A percentile compares a stretch with the other conserved stretches of the same genome.
These are phyloP conservation scores for Epinephelus awoara DNA, from an alignment of 2,797 vertebrate species.

Conservation along the genomic window DNA sequence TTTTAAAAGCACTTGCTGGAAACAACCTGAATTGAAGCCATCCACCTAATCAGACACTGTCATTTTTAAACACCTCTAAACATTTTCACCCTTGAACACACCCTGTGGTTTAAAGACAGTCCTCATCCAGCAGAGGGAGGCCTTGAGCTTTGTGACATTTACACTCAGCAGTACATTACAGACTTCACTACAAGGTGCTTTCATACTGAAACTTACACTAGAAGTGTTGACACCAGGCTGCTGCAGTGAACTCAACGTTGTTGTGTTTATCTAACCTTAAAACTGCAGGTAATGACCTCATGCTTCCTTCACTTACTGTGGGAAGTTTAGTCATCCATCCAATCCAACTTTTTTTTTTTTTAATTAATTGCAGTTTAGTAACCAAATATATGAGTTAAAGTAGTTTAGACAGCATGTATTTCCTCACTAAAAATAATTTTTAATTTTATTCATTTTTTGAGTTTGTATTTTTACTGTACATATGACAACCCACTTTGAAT, in stretches of 20 bases:
- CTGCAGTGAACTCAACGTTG: not conserved
- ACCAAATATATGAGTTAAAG: too few relatives aligned
- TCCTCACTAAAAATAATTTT: too few relatives aligned
- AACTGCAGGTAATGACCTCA: not conserved
- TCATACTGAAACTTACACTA: conserved; percentile 8
- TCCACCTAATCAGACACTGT: not conserved
- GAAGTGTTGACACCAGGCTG: not conserved
- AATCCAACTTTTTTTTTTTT: not conserved
- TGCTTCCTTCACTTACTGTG: not conserved
- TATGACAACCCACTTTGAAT: too few relatives aligned
- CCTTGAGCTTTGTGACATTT: conserved; percentile 21
- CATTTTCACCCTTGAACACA: conserved; percentile 12
- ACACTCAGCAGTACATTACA: not conserved
- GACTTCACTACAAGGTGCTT: not conserved
- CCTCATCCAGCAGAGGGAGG: conserved; percentile 58
- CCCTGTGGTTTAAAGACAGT: not conserved
- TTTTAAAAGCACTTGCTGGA: not conserved
- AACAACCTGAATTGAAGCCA: not conserved
- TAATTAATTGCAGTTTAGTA: not conserved
- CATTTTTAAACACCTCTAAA: conserved; percentile 15
- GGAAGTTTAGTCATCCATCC: not conserved
- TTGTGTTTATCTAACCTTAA: not conserved
- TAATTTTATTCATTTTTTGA: too few relatives aligned
- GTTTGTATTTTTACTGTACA: too few relatives aligned
- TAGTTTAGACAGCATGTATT: too few relatives aligned